These are phyloP conservation scores for Pegoplata infirma DNA, from an alignment of 2,888 invertebrate species.

Conservation along the genomic window DNA sequence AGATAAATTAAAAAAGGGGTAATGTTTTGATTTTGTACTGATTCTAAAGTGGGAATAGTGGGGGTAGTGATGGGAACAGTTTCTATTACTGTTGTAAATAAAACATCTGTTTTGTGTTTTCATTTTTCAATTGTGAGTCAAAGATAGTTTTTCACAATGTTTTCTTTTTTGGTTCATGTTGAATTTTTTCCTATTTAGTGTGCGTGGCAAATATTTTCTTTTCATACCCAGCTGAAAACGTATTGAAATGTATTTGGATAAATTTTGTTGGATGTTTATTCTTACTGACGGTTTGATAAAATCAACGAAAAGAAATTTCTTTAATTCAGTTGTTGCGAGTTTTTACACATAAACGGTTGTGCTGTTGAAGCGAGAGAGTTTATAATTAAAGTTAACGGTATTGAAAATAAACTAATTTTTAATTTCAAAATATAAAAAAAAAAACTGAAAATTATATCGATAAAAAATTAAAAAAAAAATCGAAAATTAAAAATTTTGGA, in stretches of 20 bases:
- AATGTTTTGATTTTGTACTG: slow-evolving; percentile 11
- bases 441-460: not conserved
- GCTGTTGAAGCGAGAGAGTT: slow-evolving; percentile 10
- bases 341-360: slow-evolving; percentile 69
- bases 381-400: not conserved
- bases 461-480: slow-evolving; percentile 4
- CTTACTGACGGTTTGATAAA: slow-evolving; percentile 67
- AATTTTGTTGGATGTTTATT: not conserved
- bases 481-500: not conserved
- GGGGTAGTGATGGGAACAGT: slow-evolving; percentile 44
- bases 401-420: not conserved
- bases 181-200: slow-evolving; percentile 23
- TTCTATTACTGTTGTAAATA: no score
- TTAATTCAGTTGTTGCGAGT: slow-evolving; percentile 75
- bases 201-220: slow-evolving; percentile 37
- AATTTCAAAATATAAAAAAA: not conserved
- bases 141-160: no score
- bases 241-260: slow-evolving; percentile 11
- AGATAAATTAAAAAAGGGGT: slow-evolving; percentile 46
- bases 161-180: no score
- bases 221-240: slow-evolving; percentile 23
- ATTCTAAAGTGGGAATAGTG: no score
- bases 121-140: no score
- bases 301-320: slow-evolving; percentile 72
- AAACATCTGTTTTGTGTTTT: slow-evolving; percentile 57